Conservation (phyloP, 2,113 vertebrate genomes). For the Corythaeola cristata region DNA sequence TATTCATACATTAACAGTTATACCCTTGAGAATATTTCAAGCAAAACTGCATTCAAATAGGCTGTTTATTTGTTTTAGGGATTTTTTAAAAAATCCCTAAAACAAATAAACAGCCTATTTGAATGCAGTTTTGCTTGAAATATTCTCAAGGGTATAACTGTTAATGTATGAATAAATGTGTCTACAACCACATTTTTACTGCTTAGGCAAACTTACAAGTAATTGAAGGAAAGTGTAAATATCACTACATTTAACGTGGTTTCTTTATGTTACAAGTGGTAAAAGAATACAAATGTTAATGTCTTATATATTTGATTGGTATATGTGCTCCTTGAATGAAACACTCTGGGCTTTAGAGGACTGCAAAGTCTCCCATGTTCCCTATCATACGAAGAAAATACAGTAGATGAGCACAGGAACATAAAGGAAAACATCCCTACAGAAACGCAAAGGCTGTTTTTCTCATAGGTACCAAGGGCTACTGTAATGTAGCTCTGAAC, state of each 20-base stretch:
- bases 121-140: constrained; percentile 53
- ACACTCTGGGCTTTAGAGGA: not conserved
- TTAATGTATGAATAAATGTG: constrained; percentile 48
- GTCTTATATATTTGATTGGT: not conserved
- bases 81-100: constrained; percentile 16
- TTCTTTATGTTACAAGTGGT: not conserved
- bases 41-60: constrained; percentile 62
- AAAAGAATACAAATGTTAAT: not conserved
- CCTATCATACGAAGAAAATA: not conserved
- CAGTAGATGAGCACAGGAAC: not conserved
- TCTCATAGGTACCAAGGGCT: not conserved
- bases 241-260: not conserved
- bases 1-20: constrained; percentile 44
- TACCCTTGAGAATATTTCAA: constrained; percentile 49
- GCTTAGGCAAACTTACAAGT: constrained; percentile 4
- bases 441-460: not conserved
- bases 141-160: constrained; percentile 38
- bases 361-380: too few species aligned
- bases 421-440: not conserved
- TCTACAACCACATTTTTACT: constrained; percentile 40
- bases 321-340: not conserved
- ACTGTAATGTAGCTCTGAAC: not conserved
- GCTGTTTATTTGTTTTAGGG: constrained; percentile 51
- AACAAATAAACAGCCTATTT: constrained; percentile 58
- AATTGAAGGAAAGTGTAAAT: constrained; percentile 33